These are phyloP conservation scores for Zaprionus lachaisei DNA, from an alignment of 1,140 invertebrate species.

Conservation along the genomic window DNA sequence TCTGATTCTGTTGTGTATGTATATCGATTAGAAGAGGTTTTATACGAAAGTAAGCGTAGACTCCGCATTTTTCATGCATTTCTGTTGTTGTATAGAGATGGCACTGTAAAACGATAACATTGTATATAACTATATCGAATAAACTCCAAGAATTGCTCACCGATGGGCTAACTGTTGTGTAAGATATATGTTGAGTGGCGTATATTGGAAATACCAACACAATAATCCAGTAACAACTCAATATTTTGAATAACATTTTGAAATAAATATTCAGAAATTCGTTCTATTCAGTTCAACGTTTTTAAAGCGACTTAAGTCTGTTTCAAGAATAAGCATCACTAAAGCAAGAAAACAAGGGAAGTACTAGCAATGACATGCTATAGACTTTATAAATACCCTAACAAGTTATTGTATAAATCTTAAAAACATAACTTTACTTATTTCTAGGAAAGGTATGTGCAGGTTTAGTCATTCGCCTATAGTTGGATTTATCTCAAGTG, in stretches of 20 bases:
- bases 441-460: too few relatives aligned
- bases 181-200: background rate
- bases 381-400: background rate
- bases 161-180: constrained; percentile 2
- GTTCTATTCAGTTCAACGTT: background rate
- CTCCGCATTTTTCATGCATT: constrained; percentile 18
- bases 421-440: too few relatives aligned
- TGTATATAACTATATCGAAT: background rate
- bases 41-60: constrained; percentile 2
- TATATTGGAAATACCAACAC: background rate
- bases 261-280: background rate
- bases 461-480: too few relatives aligned
- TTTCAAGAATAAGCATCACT: background rate
- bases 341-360: background rate
- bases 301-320: background rate
- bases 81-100: background rate
- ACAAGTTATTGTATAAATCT: background rate
- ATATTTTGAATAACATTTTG: background rate
- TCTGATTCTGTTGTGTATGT: background rate
- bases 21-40: constrained; percentile 13
- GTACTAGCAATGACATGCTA: background rate
- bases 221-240: background rate
- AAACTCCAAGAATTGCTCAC: background rate
- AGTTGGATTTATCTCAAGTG: too few relatives aligned
- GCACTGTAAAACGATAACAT: background rate